phyloP scores from a whole-genome alignment of 2,797 vertebrate species.

The Chaetodon trifasciatus region DNA sequence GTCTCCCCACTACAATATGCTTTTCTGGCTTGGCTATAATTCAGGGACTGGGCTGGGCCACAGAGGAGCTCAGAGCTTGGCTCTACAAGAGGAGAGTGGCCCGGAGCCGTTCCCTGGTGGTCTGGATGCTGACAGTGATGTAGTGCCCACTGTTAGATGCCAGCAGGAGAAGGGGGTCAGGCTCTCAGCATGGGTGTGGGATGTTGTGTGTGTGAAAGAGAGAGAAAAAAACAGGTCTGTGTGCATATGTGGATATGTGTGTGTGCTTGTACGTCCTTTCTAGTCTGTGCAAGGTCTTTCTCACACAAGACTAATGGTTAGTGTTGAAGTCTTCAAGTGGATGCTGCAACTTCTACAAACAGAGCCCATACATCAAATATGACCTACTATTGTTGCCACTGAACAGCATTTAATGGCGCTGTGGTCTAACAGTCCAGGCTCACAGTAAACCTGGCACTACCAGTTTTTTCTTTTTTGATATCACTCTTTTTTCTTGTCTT shows the following conservation, averaged over 20 bases:
- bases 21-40: conserved; percentile 75
- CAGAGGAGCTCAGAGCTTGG: conserved; percentile 68
- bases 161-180: conserved; percentile 78
- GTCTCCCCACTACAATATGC: conserved; percentile 61
- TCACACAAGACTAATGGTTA: conserved; percentile 82
- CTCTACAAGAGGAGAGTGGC: conserved; percentile 73
- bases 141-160: conserved; percentile 88
- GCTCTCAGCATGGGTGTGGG: conserved; percentile 76
- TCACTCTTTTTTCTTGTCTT: neutral
- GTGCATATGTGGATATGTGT: conserved; percentile 19
- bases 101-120: conserved; percentile 87
- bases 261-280: conserved; percentile 47
- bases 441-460: neutral
- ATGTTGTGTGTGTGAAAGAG: conserved; percentile 60
- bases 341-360: conserved; percentile 74
- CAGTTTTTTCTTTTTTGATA: neutral
- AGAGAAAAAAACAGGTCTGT: conserved; percentile 44
- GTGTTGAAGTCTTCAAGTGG: conserved; percentile 78
- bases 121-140: conserved; percentile 90
- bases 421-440: conserved; percentile 35
- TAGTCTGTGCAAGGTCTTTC: conserved; percentile 72
- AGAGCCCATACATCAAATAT: conserved; percentile 75
- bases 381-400: conserved; percentile 69
- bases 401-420: conserved; percentile 32
- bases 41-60: conserved; percentile 77